These are phyloP conservation scores for Psittacula echo DNA, from an alignment of 2,797 vertebrate species.

Conservation along the genomic window DNA sequence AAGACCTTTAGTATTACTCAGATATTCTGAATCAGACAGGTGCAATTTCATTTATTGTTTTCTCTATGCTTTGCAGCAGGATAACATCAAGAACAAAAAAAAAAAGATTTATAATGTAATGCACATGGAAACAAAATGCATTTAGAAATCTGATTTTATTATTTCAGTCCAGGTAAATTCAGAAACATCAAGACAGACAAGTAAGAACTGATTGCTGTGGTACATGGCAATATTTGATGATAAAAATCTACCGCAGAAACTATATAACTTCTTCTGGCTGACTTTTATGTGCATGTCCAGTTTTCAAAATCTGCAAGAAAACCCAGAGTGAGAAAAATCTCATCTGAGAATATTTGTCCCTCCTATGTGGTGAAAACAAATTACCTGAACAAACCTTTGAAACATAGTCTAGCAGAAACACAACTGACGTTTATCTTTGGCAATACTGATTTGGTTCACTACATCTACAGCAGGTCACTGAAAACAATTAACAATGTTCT, in stretches of 20 bases:
- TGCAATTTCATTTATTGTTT: constrained; percentile 40
- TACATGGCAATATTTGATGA: not conserved
- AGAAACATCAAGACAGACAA: not conserved
- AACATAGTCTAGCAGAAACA: not conserved
- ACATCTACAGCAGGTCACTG: not conserved
- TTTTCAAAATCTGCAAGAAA: not conserved
- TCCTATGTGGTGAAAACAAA: not conserved
- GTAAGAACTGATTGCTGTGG: not conserved
- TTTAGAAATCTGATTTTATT: not conserved
- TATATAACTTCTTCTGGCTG: not conserved
- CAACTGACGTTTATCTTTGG: not conserved
- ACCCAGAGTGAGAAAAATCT: not conserved
- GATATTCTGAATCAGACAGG: not conserved
- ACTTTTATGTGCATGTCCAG: not conserved
- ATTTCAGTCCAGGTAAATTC: not conserved
- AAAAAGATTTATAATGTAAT: constrained; percentile 5
- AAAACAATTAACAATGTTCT: not conserved
- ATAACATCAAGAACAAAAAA: not conserved
- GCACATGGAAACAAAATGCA: not conserved
- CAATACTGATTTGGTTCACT: not conserved
- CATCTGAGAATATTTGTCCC: not conserved
- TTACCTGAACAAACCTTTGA: not conserved
- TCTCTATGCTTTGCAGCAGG: constrained; percentile 12
- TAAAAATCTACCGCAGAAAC: not conserved
- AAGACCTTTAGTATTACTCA: not conserved